Evolutionary conservation across 2,888 invertebrate species (phyloP).

Genomic region (Oscheius sp.): DNA sequence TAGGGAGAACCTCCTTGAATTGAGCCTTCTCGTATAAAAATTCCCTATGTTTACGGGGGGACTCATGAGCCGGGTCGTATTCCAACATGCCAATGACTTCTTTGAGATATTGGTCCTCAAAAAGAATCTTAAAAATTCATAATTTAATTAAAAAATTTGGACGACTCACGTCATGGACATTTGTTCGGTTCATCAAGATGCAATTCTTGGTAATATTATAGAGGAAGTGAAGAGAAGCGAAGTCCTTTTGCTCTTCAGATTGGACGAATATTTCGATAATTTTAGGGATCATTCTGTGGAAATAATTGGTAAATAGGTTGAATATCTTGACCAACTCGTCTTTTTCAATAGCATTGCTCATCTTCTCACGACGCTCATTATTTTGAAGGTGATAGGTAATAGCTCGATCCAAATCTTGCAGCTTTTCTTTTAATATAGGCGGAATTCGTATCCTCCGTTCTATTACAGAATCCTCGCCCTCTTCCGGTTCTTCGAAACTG

Average conservation of each 20-base stretch:
- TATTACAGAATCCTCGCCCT: slow-evolving; percentile 30
- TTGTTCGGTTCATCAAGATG: slow-evolving; percentile 94
- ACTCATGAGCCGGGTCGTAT: slow-evolving; percentile 79
- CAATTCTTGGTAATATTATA: slow-evolving; percentile 93
- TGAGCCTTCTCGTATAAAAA: slow-evolving; percentile 89
- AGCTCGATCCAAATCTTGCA: slow-evolving; percentile 88
- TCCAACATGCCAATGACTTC: slow-evolving; percentile 98
- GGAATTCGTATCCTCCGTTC: slow-evolving; percentile 74
- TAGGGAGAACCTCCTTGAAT: slow-evolving; percentile 81
- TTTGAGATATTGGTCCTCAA: slow-evolving; percentile 52
- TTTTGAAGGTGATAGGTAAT: slow-evolving; percentile 80
- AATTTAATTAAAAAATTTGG: not conserved
- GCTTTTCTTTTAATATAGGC: slow-evolving; percentile 88
- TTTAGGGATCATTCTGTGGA: slow-evolving; percentile 89
- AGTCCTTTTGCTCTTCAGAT: slow-evolving; percentile 95
- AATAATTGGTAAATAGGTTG: slow-evolving; percentile 11
- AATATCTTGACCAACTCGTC: slow-evolving; percentile 77
- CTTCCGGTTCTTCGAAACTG: slow-evolving; percentile 44
- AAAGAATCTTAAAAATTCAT: slow-evolving; percentile 31
- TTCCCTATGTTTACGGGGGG: slow-evolving; percentile 83
- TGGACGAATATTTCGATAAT: slow-evolving; percentile 92
- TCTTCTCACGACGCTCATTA: slow-evolving; percentile 89
- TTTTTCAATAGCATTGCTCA: slow-evolving; percentile 89
- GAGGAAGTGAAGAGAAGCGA: slow-evolving; percentile 86
- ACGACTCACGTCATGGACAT: slow-evolving; percentile 85